Percentiles rank a stretch among this genome's conserved stretches.
phyloP scores from a whole-genome alignment of 2,113 vertebrate species.

The Ciconia boyciana region DNA sequence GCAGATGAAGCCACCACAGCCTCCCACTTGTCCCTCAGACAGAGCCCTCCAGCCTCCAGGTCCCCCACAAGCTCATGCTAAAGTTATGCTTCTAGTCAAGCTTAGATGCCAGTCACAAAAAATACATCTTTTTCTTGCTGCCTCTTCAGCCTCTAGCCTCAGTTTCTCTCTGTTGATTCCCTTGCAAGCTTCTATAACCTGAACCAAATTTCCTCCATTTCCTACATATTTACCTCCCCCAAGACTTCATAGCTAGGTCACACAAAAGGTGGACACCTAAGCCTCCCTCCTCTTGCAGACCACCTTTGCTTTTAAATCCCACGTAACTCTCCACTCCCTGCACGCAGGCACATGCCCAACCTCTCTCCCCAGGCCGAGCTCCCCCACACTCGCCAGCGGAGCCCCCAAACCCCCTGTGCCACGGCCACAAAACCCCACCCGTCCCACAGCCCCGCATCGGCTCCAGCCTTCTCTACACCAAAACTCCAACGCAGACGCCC shows the following conservation, averaged over 20 bases:
- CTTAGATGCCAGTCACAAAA: background rate
- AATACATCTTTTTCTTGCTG: background rate
- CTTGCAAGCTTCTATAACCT: background rate
- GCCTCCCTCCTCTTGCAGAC: no score
- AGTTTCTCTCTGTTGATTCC: no score
- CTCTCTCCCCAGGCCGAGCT: background rate
- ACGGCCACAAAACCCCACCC: background rate
- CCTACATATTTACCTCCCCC: accelerated
- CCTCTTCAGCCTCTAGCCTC: background rate
- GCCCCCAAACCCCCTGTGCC: no score
- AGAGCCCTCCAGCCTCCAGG: background rate
- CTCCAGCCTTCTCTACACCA: background rate
- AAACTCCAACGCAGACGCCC: no score
- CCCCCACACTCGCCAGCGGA: accelerated
- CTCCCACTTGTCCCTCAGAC: background rate
- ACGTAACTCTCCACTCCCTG: accelerated
- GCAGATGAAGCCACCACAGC: background rate
- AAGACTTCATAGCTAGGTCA: background rate
- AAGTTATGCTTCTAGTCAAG: background rate
- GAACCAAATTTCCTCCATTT: background rate
- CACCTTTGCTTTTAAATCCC: no score
- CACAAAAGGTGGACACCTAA: accelerated
- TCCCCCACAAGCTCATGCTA: background rate
- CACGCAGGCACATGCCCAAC: accelerated
- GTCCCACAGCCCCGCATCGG: background rate